Conservation (phyloP, 1,140 invertebrate species). For the Thrips palmi region DNA sequence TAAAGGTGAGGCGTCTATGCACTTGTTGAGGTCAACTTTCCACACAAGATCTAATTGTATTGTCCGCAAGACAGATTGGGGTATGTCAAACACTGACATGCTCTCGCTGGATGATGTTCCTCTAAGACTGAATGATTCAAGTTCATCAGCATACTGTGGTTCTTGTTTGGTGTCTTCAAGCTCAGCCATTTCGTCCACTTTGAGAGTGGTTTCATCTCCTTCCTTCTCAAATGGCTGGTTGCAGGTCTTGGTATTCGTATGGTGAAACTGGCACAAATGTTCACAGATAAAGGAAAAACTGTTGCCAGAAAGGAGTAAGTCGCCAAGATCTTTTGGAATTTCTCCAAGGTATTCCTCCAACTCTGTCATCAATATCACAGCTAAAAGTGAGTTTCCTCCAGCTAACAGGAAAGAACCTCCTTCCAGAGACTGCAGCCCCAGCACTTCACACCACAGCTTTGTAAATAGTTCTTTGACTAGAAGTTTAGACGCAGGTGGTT, state of each 20-base stretch:
- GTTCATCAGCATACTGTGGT: slow-evolving; percentile 17
- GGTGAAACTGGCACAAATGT: slow-evolving; percentile 18
- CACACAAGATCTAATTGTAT: slow-evolving; percentile 24
- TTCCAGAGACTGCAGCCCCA: slow-evolving; percentile 14
- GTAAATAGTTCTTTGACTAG: no score
- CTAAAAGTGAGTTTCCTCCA: slow-evolving; percentile 27
- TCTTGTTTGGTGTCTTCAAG: slow-evolving; percentile 17
- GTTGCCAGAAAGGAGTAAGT: slow-evolving; percentile 6
- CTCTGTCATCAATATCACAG: slow-evolving; percentile 21
- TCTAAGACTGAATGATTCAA: no score
- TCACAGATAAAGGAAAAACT: slow-evolving; percentile 19
- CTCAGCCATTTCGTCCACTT: slow-evolving; percentile 14
- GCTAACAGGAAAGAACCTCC: slow-evolving; percentile 23
- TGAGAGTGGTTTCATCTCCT: neutral
- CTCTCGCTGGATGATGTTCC: no score
- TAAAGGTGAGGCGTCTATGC: slow-evolving; percentile 48
- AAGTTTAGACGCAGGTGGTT: no score
- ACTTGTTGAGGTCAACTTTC: slow-evolving; percentile 43
- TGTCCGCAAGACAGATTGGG: no score
- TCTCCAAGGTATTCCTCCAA: slow-evolving; percentile 16
- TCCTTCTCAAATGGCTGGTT: slow-evolving; percentile 16
- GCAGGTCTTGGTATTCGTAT: slow-evolving; percentile 21
- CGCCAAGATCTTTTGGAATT: slow-evolving; percentile 1
- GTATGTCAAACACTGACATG: no score
- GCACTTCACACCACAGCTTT: neutral